Evolutionary conservation across 2,888 invertebrate genomes (phyloP).

Genomic region (Adela reaumurella): DNA sequence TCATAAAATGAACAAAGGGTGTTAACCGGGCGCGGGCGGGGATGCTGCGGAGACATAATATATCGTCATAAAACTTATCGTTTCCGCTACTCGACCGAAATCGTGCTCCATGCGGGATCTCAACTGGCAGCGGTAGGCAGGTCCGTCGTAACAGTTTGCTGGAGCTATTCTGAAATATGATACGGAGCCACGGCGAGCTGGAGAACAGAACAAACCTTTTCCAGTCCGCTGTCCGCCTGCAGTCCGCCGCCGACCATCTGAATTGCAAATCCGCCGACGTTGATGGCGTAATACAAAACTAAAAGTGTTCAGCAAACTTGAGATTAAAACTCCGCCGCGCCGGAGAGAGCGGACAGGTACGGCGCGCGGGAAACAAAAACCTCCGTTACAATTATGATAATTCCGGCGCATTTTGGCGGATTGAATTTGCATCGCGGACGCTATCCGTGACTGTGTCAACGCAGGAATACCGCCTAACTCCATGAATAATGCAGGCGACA

Average conservation of each 20-base stretch:
- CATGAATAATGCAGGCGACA: background rate
- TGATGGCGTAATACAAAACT: slow-evolving; percentile 50
- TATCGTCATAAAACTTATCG: too few species aligned
- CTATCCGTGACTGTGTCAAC: slow-evolving; percentile 54
- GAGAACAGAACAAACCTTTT: too few species aligned
- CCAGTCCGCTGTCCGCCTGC: slow-evolving; percentile 27
- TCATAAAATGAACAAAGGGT: too few species aligned
- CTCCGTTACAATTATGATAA: slow-evolving; percentile 54
- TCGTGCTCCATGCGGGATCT: too few species aligned
- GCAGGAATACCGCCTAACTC: slow-evolving; percentile 18
- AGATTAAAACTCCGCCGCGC: slow-evolving; percentile 41
- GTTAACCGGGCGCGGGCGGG: too few species aligned
- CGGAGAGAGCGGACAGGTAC: slow-evolving; percentile 27
- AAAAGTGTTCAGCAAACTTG: slow-evolving; percentile 53
- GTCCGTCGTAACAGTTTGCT: too few species aligned
- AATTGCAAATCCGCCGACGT: slow-evolving; percentile 50
- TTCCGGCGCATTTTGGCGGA: slow-evolving; percentile 48
- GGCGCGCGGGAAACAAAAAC: slow-evolving; percentile 42
- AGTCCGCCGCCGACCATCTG: slow-evolving; percentile 50
- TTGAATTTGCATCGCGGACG: slow-evolving; percentile 48
- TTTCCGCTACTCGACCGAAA: too few species aligned
- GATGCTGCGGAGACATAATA: too few species aligned
- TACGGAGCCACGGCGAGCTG: too few species aligned
- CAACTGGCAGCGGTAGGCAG: too few species aligned
- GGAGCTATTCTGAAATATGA: too few species aligned